Conservation (phyloP, 2,113 vertebrate genomes). For the Patagioenas fasciata region DNA sequence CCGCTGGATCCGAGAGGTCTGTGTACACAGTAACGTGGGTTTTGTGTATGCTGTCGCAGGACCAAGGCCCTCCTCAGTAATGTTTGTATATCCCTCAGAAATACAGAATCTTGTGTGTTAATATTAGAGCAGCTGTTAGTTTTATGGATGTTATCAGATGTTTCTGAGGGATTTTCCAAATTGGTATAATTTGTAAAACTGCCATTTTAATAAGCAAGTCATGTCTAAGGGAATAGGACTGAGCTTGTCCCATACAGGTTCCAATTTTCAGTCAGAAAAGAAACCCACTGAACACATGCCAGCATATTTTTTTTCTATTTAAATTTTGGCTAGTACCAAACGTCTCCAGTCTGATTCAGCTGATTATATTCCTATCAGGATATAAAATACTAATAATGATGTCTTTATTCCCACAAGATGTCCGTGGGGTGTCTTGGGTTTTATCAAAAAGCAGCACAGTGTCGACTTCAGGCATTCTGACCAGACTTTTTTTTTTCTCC, state of each 20-base stretch:
- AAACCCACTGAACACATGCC: neutral
- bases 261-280: constrained; percentile 1
- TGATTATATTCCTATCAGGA: neutral
- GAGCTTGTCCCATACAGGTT: neutral
- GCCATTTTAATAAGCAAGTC: constrained; percentile 29
- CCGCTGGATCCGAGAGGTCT: neutral
- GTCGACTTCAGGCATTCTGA: neutral
- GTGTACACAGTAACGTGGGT: neutral
- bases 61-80: neutral
- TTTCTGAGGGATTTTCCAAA: constrained; percentile 30
- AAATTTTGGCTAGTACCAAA: neutral
- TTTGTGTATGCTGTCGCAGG: neutral
- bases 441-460: neutral
- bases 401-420: neutral
- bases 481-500: neutral
- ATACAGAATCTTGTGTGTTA: neutral
- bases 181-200: constrained; percentile 27
- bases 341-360: neutral
- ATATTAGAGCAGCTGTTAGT: constrained; percentile 2
- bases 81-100: neutral
- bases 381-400: neutral
- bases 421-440: neutral
- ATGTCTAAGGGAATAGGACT: neutral
- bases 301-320: neutral
- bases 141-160: neutral